Conservation (phyloP, 2,888 invertebrate genomes). For the Brassicogethes aeneus region DNA sequence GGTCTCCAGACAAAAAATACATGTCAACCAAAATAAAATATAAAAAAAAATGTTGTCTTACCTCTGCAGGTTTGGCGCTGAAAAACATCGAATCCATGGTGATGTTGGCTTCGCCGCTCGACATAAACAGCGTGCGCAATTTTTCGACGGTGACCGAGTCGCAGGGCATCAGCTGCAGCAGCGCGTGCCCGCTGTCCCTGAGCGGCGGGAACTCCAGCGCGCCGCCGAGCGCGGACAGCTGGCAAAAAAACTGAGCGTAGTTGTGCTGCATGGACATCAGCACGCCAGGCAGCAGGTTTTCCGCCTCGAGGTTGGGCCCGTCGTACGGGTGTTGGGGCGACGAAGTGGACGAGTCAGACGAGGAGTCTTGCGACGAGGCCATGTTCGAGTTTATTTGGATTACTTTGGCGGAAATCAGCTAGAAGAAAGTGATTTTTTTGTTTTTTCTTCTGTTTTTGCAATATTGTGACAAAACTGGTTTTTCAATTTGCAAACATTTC, state of each 20-base stretch:
- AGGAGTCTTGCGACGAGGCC: slow-evolving; percentile 82
- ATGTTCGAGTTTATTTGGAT: slow-evolving; percentile 62
- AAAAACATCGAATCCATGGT: slow-evolving; percentile 59
- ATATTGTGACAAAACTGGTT: no score
- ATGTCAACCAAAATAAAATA: no score
- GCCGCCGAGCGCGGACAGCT: slow-evolving; percentile 83
- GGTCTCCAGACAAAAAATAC: no score
- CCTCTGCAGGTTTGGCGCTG: slow-evolving; percentile 62
- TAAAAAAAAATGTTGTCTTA: slow-evolving; percentile 36
- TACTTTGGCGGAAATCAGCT: slow-evolving; percentile 69
- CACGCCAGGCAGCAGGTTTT: slow-evolving; percentile 85
- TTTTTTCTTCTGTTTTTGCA: no score
- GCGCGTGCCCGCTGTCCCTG: slow-evolving; percentile 72
- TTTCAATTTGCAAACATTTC: no score
- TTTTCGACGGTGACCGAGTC: slow-evolving; percentile 46
- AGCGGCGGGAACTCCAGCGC: slow-evolving; percentile 69
- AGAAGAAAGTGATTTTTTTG: slow-evolving; percentile 20
- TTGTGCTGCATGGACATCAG: slow-evolving; percentile 74
- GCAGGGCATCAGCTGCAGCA: slow-evolving; percentile 74
- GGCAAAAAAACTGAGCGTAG: slow-evolving; percentile 73
- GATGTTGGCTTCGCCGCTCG: slow-evolving; percentile 34
- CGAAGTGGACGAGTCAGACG: slow-evolving; percentile 89
- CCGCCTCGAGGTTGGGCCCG: slow-evolving; percentile 72
- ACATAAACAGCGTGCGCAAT: slow-evolving; percentile 48
- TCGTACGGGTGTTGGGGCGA: slow-evolving; percentile 84